Conservation (phyloP, 2,113 vertebrate genomes). For the Pogona vitticeps region DNA sequence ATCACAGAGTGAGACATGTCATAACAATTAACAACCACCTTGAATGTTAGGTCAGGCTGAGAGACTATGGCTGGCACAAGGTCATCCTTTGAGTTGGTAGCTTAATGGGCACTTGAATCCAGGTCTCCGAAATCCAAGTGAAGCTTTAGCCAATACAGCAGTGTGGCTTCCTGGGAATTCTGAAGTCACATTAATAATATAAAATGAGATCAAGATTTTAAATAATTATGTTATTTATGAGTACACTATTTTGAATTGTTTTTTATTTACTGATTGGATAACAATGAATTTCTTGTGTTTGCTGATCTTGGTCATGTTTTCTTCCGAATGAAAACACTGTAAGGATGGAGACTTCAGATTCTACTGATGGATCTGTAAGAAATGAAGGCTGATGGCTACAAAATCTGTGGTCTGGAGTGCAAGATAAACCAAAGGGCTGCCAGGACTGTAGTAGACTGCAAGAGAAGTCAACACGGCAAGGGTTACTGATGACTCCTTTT, state of each 20-base stretch:
- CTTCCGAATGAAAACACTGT: neutral
- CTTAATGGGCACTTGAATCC: too few species aligned
- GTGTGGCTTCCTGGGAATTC: too few species aligned
- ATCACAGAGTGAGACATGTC: too few species aligned
- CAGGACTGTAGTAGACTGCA: neutral
- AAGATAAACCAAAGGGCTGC: neutral
- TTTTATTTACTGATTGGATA: neutral
- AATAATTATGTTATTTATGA: neutral
- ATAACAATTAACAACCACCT: too few species aligned
- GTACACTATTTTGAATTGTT: neutral
- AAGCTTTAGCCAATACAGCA: too few species aligned
- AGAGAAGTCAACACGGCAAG: neutral
- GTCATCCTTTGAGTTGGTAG: too few species aligned
- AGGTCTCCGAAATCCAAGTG: too few species aligned
- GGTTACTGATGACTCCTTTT: neutral
- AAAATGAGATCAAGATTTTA: neutral
- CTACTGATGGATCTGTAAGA: neutral
- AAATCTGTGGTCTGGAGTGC: neutral
- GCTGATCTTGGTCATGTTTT: neutral
- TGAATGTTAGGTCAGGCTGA: too few species aligned
- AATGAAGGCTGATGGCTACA: neutral
- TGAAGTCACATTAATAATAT: too few species aligned
- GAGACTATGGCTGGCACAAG: too few species aligned
- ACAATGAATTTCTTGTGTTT: neutral
- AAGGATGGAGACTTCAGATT: neutral